Evolutionary conservation across 2,888 invertebrate species (phyloP), one percentile per base, ranked within the genome.

Genomic region (Podabrus alpinus): DNA sequence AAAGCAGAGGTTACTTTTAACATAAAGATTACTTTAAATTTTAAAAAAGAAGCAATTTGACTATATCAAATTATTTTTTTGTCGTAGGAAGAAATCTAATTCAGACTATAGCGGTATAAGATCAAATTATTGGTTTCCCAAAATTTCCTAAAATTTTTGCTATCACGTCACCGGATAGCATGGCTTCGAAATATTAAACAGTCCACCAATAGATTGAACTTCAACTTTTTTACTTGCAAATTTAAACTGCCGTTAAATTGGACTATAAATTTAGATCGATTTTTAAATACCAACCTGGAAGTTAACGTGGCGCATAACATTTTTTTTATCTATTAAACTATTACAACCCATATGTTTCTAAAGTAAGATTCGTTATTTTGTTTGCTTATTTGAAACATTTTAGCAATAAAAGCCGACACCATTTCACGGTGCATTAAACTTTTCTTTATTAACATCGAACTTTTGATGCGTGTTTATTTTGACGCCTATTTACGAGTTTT

Each of bases 381-480:
- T 45, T 45, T 45, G 45, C n/a, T 45, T 16, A 21, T 64, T 19
- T n/a, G n/a, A 64, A 64, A 64, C 21, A 64, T 61, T 61, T 16
- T 61, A 61, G 61, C 17, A 61, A 19, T 64, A 19, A 17, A 64
- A 64, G 15, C 62, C 19, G 19, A 19, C 21, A 64, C 62, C 17
- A 64, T 64, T n/a, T 61, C 17, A 61, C 61, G 17, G 17, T 61
- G 61, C 21, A 64, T 64, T 64, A 21, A 64, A 64, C 21, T 64
- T 16, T 64, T 64, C 62, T 19, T 64, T 16, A 64, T 17, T n/a
- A 15, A 64, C 62, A 64, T 64, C n/a, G 45, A 64, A 64, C 17
- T 21, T 64, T 64, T 64, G 62, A 64, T 64, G 62, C 62, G 17
- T 64, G 62, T 64, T 64, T 64, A 64, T 64, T 64, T 64, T 64